These are phyloP conservation scores for Lepidocyrtinus sp. DNA, from an alignment of 2,888 invertebrate species.

Conservation along the genomic window DNA sequence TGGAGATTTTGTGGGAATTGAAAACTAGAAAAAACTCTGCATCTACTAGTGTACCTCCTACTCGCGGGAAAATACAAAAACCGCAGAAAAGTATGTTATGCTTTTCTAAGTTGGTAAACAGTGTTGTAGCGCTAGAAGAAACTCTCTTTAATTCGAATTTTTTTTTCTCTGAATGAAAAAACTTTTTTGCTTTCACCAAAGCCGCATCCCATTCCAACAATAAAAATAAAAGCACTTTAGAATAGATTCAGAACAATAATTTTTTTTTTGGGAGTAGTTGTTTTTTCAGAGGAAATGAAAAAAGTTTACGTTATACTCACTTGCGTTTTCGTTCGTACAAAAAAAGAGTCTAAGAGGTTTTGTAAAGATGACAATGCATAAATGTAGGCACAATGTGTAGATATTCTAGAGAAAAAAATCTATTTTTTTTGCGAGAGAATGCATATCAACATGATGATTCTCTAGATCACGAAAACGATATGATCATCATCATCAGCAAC, in stretches of 20 bases:
- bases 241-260: conserved; percentile 34
- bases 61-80: not conserved
- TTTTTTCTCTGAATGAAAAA: conserved; percentile 38
- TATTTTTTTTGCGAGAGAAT: not conserved
- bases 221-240: conserved; percentile 3
- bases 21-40: not conserved
- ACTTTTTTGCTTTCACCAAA: conserved; percentile 53
- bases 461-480: conserved; percentile 6
- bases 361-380: conserved; percentile 1
- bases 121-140: not conserved
- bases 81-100: not conserved
- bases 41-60: not conserved
- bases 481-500: conserved; percentile 1
- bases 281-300: conserved; percentile 42
- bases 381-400: not conserved
- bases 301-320: conserved; percentile 34
- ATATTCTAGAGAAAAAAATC: not conserved
- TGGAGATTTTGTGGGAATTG: not conserved
- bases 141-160: not conserved
- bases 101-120: conserved; percentile 1
- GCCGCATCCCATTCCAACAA: conserved; percentile 11
- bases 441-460: conserved; percentile 2
- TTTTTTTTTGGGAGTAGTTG: conserved; percentile 44
- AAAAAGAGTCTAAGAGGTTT: conserved; percentile 1
- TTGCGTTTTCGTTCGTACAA: conserved; percentile 12